A percentile compares a stretch with the other conserved stretches of the same genome.
phyloP scores from a whole-genome alignment of 1,140 invertebrate genomes.

The Cecropterus lyciades region DNA sequence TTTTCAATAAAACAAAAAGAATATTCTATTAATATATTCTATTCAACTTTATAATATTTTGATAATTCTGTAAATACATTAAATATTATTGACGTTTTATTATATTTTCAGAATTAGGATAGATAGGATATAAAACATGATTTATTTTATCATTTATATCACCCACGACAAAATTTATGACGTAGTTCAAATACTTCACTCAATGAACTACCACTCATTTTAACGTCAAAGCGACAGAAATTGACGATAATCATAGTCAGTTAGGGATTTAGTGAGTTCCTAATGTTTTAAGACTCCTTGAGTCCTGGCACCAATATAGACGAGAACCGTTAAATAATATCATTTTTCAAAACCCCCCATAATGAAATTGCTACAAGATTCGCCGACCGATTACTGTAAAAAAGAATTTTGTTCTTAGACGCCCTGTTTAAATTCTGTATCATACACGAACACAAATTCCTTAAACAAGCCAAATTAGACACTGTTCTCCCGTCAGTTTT shows the following conservation, averaged over 20 bases:
- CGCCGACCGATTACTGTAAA: constrained; percentile 36
- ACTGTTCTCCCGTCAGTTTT: constrained; percentile 33
- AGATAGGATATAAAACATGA: not conserved
- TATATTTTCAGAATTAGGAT: not conserved
- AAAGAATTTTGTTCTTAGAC: constrained; percentile 27
- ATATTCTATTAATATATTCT: too few relatives aligned
- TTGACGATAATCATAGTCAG: constrained; percentile 10
- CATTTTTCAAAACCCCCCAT: constrained; percentile 18
- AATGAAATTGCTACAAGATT: constrained; percentile 37
- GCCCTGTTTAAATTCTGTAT: constrained; percentile 45
- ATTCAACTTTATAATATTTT: too few relatives aligned
- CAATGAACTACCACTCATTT: constrained; percentile 15
- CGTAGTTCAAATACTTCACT: constrained; percentile 30
- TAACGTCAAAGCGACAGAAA: constrained; percentile 24
- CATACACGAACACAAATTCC: constrained; percentile 79
- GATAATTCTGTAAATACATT: not conserved
- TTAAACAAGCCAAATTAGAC: constrained; percentile 66
- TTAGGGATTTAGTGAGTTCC: constrained; percentile 15
- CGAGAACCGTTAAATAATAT: constrained; percentile 15
- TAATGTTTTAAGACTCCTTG: constrained; percentile 7
- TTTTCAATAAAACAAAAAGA: too few relatives aligned
- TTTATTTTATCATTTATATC: not conserved
- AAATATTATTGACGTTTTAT: not conserved
- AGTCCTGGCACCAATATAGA: constrained; percentile 33
- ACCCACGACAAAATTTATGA: constrained; percentile 9